A percentile compares a stretch with the other conserved stretches of the same genome.
Conservation (phyloP, 37 sponge, comb jelly and placozoan genomes). For the Tethya wilhelma region DNA sequence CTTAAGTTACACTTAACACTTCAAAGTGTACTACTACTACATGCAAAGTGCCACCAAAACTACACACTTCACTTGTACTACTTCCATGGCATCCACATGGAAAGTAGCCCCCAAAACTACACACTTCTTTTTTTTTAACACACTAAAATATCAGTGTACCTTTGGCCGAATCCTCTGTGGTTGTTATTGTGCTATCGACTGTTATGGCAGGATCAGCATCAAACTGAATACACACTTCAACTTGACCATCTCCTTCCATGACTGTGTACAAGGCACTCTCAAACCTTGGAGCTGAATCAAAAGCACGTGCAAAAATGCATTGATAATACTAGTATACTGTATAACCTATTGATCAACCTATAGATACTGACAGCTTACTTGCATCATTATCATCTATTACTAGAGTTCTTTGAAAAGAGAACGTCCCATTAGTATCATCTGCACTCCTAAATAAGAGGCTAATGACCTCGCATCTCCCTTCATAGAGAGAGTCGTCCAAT, state of each 20-base stretch:
- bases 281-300: slow-evolving; percentile 11
- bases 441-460: background rate
- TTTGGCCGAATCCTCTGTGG: background rate
- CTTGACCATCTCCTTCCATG: background rate
- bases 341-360: background rate
- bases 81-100: no score
- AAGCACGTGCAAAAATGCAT: background rate
- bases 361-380: background rate
- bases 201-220: background rate
- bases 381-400: slow-evolving; percentile 2
- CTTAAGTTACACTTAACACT: no score
- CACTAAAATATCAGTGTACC: slow-evolving; percentile 1
- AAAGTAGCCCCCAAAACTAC: no score
- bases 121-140: no score
- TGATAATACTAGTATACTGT: background rate
- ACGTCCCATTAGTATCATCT: background rate
- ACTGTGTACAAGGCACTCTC: background rate
- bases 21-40: no score
- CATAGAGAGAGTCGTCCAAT: slow-evolving; percentile 11
- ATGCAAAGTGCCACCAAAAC: no score
- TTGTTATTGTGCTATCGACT: background rate
- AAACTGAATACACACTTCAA: slow-evolving; percentile 15
- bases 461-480: background rate
- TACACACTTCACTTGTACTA: no score
- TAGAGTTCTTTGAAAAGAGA: background rate